Conservation (phyloP, 1,140 invertebrate species). For the Drosophila kikkawai region DNA sequence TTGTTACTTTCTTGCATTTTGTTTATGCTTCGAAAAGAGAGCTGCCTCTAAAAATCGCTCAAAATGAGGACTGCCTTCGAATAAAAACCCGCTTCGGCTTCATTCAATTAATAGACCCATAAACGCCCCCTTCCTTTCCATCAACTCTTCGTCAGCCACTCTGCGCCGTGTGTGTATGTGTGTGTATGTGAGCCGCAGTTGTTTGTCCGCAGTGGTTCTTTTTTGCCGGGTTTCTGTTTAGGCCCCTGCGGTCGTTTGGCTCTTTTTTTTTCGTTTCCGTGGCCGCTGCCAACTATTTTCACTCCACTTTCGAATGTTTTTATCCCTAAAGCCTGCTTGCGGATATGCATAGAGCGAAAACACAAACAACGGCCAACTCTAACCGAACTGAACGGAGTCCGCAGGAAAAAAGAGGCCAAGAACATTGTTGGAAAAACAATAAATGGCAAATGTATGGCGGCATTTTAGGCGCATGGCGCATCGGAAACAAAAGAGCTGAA, state of each 20-base stretch:
- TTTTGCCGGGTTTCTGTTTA: slow-evolving; percentile 51
- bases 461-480: slow-evolving; percentile 73
- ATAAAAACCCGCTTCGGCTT: slow-evolving; percentile 18
- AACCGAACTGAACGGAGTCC: slow-evolving; percentile 26
- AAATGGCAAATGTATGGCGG: slow-evolving; percentile 81
- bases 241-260: slow-evolving; percentile 65
- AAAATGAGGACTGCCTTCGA: slow-evolving; percentile 3
- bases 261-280: slow-evolving; percentile 48
- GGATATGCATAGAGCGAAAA: slow-evolving; percentile 70
- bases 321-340: slow-evolving; percentile 81
- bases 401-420: slow-evolving; percentile 46
- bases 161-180: background rate
- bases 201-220: slow-evolving; percentile 48
- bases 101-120: slow-evolving; percentile 49
- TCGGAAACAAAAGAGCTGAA: slow-evolving; percentile 71
- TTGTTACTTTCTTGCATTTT: slow-evolving; percentile 42
- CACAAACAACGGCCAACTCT: slow-evolving; percentile 47
- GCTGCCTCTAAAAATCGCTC: slow-evolving; percentile 16
- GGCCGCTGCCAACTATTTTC: slow-evolving; percentile 70
- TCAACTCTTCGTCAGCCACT: slow-evolving; percentile 7
- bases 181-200: slow-evolving; percentile 36
- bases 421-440: slow-evolving; percentile 79
- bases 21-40: slow-evolving; percentile 46
- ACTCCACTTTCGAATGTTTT: slow-evolving; percentile 79
- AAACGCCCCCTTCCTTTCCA: slow-evolving; percentile 12